Evolutionary conservation across 2,797 vertebrate species (phyloP).

Genomic region (Perdix hodgsoniae): DNA sequence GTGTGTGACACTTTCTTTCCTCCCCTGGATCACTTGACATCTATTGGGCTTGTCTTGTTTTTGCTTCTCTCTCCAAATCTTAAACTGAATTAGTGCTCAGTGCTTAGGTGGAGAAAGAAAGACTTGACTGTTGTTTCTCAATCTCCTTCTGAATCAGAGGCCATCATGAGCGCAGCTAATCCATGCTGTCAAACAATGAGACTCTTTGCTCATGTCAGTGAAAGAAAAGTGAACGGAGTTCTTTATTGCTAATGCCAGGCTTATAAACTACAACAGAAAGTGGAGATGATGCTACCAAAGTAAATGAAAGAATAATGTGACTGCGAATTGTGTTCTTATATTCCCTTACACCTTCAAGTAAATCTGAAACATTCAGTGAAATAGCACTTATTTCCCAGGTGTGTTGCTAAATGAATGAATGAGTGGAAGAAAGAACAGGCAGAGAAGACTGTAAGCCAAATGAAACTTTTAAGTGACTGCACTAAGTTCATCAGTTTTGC

Average conservation of each 20-base stretch:
- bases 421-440: neutral
- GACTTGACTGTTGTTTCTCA: neutral
- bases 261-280: neutral
- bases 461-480: neutral
- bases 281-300: neutral
- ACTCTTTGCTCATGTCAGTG: neutral
- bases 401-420: neutral
- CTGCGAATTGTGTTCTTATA: rapidly evolving
- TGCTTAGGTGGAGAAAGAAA: neutral
- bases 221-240: neutral
- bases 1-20: neutral
- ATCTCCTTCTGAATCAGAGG: neutral
- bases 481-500: neutral
- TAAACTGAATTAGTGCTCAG: neutral
- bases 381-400: neutral
- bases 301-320: neutral
- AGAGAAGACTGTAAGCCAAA: neutral
- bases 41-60: neutral
- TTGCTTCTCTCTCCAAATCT: neutral
- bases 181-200: neutral
- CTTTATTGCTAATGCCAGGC: neutral
- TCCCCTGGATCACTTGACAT: neutral
- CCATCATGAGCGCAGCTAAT: neutral
- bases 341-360: neutral
- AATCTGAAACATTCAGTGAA: neutral